phyloP scores from a whole-genome alignment of 2,888 invertebrate genomes.

The Microchrysa polita region DNA sequence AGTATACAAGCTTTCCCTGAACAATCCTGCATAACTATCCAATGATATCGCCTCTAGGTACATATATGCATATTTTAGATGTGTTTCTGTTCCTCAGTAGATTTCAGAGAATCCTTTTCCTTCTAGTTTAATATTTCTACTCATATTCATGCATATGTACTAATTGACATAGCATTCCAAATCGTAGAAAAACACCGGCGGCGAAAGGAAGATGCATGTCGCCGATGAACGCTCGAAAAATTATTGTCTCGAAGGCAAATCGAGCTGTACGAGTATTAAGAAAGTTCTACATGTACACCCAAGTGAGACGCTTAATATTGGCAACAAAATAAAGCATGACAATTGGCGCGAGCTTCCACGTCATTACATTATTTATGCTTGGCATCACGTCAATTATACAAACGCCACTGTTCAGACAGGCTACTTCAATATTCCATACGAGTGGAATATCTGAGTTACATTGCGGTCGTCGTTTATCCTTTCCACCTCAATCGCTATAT shows the following conservation, averaged over 20 bases:
- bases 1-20: too few species aligned
- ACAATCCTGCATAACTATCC: too few species aligned
- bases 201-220: not conserved
- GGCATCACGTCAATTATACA: not conserved
- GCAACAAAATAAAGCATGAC: not conserved
- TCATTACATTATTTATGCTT: not conserved
- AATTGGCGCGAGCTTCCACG: not conserved
- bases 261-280: slow-evolving; percentile 40
- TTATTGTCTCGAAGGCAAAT: slow-evolving; percentile 23
- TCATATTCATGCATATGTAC: slow-evolving; percentile 5
- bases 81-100: too few species aligned
- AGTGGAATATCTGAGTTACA: not conserved
- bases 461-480: not conserved
- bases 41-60: too few species aligned
- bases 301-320: not conserved
- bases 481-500: too few species aligned
- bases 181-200: not conserved
- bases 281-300: slow-evolving; percentile 19
- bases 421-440: slow-evolving; percentile 23
- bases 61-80: too few species aligned
- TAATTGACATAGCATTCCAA: not conserved
- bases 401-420: not conserved
- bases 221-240: not conserved
- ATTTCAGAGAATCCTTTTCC: too few species aligned
- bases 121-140: not conserved